A percentile compares a stretch with the other conserved stretches of the same genome.
phyloP scores from a whole-genome alignment of 2,888 invertebrate species.

The Cinara cedri region DNA sequence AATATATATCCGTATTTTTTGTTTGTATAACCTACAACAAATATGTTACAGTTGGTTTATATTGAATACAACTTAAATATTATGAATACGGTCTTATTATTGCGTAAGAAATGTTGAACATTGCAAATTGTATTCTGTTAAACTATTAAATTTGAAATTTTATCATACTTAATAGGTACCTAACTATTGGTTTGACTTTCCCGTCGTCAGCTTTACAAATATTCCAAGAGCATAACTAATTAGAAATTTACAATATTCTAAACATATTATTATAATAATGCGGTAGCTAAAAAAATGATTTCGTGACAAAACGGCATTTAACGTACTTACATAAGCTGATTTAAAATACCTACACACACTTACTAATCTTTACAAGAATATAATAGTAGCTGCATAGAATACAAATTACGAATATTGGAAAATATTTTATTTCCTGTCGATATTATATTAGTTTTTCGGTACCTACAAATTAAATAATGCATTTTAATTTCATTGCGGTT shows the following conservation, averaged over 20 bases:
- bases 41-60: no score
- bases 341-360: neutral
- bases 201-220: neutral
- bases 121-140: no score
- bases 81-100: no score
- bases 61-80: no score
- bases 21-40: no score
- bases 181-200: neutral
- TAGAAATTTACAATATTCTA: neutral
- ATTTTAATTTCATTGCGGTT: no score
- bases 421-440: neutral
- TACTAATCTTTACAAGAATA: neutral
- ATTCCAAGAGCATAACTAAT: neutral
- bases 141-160: no score
- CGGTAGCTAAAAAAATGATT: neutral
- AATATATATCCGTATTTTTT: no score
- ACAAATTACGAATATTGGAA: neutral
- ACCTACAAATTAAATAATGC: no score
- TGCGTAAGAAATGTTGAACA: no score
- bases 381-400: neutral
- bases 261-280: neutral
- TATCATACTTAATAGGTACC: no score
- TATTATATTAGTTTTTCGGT: no score
- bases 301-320: slow-evolving; percentile 11
- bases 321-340: slow-evolving; percentile 21